Conservation (phyloP, 2,797 vertebrate genomes). For the Platyrinchus mystaceus region DNA sequence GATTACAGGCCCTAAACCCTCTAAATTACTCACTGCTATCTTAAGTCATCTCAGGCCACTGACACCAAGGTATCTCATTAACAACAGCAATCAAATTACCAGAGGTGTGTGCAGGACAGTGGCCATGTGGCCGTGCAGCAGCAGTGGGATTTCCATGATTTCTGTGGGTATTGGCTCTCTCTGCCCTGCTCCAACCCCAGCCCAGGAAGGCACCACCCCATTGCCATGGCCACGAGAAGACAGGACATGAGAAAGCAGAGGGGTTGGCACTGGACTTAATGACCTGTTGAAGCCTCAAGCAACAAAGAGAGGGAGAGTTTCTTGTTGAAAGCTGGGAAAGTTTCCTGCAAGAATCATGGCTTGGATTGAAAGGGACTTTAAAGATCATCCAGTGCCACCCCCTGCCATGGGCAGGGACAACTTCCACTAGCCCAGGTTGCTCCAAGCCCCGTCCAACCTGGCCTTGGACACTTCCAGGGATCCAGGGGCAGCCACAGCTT, state of each 20-base stretch:
- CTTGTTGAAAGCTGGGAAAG: neutral
- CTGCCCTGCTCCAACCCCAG: neutral
- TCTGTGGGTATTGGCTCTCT: neutral
- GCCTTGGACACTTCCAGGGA: too few species aligned
- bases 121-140: neutral
- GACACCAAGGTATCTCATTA: neutral
- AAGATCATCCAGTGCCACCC: neutral
- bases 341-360: neutral
- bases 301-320: neutral
- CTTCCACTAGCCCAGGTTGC: too few species aligned
- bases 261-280: neutral
- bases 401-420: neutral
- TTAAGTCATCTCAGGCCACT: neutral
- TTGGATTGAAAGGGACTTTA: neutral
- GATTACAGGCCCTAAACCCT: neutral
- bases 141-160: neutral
- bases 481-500: too few species aligned
- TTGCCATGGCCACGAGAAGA: too few species aligned
- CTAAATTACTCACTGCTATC: neutral
- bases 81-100: neutral
- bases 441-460: too few species aligned
- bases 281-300: neutral
- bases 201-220: too few species aligned
- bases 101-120: neutral
- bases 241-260: neutral